Conservation (phyloP, 2,888 invertebrate genomes). For the Celastrina argiolus region DNA sequence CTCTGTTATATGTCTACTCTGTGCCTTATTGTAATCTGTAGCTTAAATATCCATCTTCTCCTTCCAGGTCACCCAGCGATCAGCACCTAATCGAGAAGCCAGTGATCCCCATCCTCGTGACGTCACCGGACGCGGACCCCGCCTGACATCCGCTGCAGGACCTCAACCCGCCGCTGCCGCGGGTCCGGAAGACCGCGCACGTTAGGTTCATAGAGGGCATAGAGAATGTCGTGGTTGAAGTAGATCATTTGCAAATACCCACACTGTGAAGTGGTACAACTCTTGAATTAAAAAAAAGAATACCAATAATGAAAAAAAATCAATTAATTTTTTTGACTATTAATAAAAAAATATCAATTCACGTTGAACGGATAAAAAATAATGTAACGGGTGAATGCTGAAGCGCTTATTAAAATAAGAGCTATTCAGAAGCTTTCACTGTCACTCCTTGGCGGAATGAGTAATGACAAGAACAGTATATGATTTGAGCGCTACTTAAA, state of each 20-base stretch:
- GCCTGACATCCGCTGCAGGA: slow-evolving; percentile 46
- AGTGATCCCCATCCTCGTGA: slow-evolving; percentile 67
- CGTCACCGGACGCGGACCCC: slow-evolving; percentile 58
- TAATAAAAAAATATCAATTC: no score
- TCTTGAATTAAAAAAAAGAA: background rate
- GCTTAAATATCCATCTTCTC: slow-evolving; percentile 4
- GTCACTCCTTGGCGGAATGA: no score
- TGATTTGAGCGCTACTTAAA: no score
- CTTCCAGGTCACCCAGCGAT: slow-evolving; percentile 60
- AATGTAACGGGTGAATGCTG: no score
- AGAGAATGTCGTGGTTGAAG: slow-evolving; percentile 30
- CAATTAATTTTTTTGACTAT: background rate
- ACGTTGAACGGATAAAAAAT: no score
- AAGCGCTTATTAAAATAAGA: no score
- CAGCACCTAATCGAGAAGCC: slow-evolving; percentile 48
- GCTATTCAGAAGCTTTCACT: no score
- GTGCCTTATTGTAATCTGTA: no score
- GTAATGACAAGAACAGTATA: no score
- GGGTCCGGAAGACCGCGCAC: slow-evolving; percentile 15
- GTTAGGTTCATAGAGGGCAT: slow-evolving; percentile 28
- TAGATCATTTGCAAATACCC: slow-evolving; percentile 25
- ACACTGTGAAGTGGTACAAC: background rate
- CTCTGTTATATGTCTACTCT: no score
- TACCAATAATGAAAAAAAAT: background rate
- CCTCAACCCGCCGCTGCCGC: slow-evolving; percentile 29